Base-by-base conservation (phyloP, 2,797 vertebrate species). In the Erpetoichthys calabaricus region DNA sequence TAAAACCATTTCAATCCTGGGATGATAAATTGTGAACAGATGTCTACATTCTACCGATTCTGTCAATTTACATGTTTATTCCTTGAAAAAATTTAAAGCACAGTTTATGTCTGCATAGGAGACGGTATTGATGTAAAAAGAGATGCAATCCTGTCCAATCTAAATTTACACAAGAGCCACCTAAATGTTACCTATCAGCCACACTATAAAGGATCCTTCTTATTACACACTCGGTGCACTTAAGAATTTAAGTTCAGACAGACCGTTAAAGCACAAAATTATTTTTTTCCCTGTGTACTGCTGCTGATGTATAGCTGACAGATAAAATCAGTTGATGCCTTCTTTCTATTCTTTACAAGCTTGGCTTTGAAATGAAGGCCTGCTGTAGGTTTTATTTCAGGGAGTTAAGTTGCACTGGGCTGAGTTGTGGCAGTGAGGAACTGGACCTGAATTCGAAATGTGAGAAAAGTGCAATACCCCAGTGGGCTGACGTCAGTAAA, bases 231-330 rank as follows among this genome's bases (percentile, higher is more conserved):
- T 42, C 5, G 41, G 9, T 7, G 8, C 5, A 5, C 53, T 42
- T 54, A 42, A 54, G 53, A 54, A 54, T 54, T 54, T 8, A 25
- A 54, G 53, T 54, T 54, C 53, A 54, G n/a, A 54, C 2, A 54
- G 53, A 7, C 53, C 41, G 41, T 54, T 54, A 54, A 54, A 54
- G 53, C 10, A 42, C n/a, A 42, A 54, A 54, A 54, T 4, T 3
- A 54, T 54, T 3, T 54, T 7, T 54, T 42, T 41, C 3, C 1
- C 44, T 7, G 53, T 8, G 41, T 42, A 8, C 44, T 8, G 10
- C 53, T 54, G 41, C n/a, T 42, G 41, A 54, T 54, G 10, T 54
- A 42, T 42, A 54, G 53, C 44, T 54, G 41, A 54, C 10, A 54
- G 53, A 54, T 54, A 54, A 42, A 54, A 54, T 43, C 53, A 54